Conservation (phyloP, 1,140 invertebrate species). For the Harpegnathos saltator region DNA sequence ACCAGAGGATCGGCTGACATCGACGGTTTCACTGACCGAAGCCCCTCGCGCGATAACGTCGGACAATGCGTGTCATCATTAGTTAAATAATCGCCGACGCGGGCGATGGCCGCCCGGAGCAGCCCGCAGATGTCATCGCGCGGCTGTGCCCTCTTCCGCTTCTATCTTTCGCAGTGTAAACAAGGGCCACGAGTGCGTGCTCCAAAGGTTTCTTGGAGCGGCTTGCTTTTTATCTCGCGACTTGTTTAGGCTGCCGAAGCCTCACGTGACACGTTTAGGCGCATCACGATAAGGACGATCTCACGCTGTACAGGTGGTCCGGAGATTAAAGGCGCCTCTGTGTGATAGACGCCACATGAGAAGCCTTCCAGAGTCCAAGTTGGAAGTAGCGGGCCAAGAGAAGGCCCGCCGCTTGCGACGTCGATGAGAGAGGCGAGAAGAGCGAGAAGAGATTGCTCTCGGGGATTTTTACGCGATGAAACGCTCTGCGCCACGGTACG, state of each 20-base stretch:
- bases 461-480: background rate
- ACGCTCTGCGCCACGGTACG: too few relatives aligned
- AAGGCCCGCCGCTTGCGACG: background rate
- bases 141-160: conserved; percentile 55
- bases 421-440: background rate
- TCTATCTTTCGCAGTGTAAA: conserved; percentile 67
- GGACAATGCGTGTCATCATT: conserved; percentile 52
- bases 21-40: conserved; percentile 30
- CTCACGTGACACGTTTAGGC: conserved; percentile 63
- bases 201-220: conserved; percentile 66
- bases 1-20: too few relatives aligned
- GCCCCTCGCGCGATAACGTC: conserved; percentile 36
- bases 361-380: background rate
- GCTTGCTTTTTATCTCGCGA: conserved; percentile 68
- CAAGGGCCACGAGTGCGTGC: conserved; percentile 41
- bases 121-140: conserved; percentile 62
- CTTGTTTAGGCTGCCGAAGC: conserved; percentile 74
- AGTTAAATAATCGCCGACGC: conserved; percentile 40
- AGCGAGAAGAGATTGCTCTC: too few relatives aligned
- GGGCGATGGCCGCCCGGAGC: background rate
- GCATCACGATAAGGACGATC: conserved; percentile 67
- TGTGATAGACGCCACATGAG: background rate
- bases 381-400: background rate
- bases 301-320: conserved; percentile 77
- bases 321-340: conserved; percentile 64